Percentiles rank a stretch among this genome's conserved stretches.
Conservation (phyloP, 2,797 vertebrate genomes). For the Prunella strophiata region DNA sequence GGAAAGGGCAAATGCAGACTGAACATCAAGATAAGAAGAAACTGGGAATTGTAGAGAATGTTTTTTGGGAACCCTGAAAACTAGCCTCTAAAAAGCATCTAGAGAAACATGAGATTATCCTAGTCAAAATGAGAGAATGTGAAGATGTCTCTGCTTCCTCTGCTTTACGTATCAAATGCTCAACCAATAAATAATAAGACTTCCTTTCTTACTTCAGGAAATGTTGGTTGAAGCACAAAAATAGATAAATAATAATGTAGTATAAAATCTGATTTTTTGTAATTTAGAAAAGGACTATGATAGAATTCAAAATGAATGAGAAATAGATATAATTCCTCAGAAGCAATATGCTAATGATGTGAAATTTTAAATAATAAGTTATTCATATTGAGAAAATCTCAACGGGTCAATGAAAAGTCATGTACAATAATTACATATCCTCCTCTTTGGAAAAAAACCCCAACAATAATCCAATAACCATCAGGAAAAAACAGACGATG, state of each 20-base stretch:
- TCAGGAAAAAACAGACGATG: neutral
- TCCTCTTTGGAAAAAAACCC: neutral
- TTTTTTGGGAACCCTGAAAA: neutral
- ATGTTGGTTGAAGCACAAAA: neutral
- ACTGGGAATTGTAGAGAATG: neutral
- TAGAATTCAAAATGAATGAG: neutral
- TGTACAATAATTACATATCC: neutral
- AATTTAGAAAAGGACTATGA: neutral
- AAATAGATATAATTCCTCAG: neutral
- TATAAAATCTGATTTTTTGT: neutral
- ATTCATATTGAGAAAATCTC: neutral
- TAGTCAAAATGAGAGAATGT: neutral
- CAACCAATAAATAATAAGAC: neutral
- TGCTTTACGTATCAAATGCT: neutral
- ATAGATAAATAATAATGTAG: neutral
- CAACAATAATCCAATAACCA: neutral
- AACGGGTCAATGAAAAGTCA: neutral
- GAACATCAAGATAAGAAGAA: neutral
- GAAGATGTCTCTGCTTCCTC: neutral
- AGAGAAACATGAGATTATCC: neutral
- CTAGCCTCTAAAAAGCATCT: neutral
- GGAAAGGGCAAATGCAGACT: neutral
- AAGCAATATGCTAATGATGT: neutral
- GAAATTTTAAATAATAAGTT: slow-evolving; percentile 31
- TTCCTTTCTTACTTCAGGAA: neutral